These are phyloP conservation scores for Hyperoplus immaculatus DNA, from an alignment of 2,797 vertebrate genomes.

Conservation along the genomic window DNA sequence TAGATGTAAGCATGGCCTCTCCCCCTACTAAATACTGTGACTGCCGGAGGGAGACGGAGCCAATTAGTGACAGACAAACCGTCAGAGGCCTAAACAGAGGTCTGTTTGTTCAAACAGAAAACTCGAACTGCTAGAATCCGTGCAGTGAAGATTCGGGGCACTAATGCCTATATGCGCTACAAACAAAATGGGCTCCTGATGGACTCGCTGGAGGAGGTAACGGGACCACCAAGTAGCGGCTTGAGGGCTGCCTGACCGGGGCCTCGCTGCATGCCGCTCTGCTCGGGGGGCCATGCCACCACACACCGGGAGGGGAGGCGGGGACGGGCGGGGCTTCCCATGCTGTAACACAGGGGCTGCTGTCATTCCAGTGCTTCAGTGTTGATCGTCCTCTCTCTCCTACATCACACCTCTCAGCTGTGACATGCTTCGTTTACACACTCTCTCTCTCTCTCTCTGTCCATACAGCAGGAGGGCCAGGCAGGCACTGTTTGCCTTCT, in stretches of 20 bases:
- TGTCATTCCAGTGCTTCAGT: conserved; percentile 81
- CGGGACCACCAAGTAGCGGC: conserved; percentile 68
- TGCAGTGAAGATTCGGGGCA: conserved; percentile 94
- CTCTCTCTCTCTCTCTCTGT: conserved; percentile 71
- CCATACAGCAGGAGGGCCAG: conserved; percentile 74
- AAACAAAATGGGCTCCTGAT: conserved; percentile 96
- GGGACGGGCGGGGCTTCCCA: conserved; percentile 53
- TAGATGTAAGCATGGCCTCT: conserved; percentile 68
- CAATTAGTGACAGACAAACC: conserved; percentile 75
- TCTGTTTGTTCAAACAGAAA: conserved; percentile 94
- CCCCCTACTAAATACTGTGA: conserved; percentile 65
- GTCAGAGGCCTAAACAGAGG: conserved; percentile 81
- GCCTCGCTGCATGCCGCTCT: conserved; percentile 81
- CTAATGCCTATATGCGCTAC: conserved; percentile 98
- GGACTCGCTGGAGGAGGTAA: conserved; percentile 92
- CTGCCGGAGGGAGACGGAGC: conserved; percentile 69
- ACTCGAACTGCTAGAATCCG: conserved; percentile 96
- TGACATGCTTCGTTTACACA: conserved; percentile 75
- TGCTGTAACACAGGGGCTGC: conserved; percentile 72
- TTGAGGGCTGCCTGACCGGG: conserved; percentile 73
- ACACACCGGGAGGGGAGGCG: conserved; percentile 42
- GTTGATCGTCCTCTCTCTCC: conserved; percentile 69
- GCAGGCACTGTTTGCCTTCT: conserved; percentile 66
- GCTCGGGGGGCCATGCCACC: conserved; percentile 77
- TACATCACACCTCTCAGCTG: conserved; percentile 77